A percentile compares a stretch with the other conserved stretches of the same genome.
phyloP scores from a whole-genome alignment of 37 sponge, comb jelly and placozoan species.

The Geodia barretti region DNA sequence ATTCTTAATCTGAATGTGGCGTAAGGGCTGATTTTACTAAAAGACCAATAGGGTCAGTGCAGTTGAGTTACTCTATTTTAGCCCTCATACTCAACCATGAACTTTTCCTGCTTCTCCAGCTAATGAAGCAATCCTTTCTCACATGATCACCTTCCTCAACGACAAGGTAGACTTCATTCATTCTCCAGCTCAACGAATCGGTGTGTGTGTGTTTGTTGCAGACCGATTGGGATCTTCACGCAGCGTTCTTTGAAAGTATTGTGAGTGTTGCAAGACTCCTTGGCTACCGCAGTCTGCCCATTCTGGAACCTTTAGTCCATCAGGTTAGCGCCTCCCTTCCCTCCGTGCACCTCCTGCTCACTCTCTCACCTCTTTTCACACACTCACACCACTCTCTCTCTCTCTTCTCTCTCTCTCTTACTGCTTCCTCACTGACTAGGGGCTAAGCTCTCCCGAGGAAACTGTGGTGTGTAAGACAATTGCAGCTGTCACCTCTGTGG shows the following conservation, averaged over 20 bases:
- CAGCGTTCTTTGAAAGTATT: constrained; percentile 92
- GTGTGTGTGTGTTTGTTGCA: constrained; percentile 29
- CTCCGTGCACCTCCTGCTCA: not conserved
- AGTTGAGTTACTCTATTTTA: no score
- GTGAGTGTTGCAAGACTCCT: constrained; percentile 84
- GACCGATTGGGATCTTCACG: constrained; percentile 92
- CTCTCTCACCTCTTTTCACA: not conserved
- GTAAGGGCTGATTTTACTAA: not conserved
- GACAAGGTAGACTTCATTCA: constrained; percentile 73
- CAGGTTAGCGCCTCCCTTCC: constrained; percentile 52
- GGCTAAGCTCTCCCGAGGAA: constrained; percentile 92
- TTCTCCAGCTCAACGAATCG: not conserved
- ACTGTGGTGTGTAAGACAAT: constrained; percentile 83
- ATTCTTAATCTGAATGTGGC: not conserved
- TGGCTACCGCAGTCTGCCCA: constrained; percentile 80
- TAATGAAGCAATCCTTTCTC: constrained; percentile 94
- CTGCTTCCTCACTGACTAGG: constrained; percentile 38
- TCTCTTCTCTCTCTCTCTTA: not conserved
- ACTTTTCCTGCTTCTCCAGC: constrained; percentile 44
- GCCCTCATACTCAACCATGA: not conserved
- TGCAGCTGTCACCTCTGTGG: constrained; percentile 77
- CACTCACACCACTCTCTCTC: not conserved
- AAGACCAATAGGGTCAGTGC: no score
- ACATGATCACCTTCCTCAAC: constrained; percentile 97
- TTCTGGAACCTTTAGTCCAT: constrained; percentile 82